Base-by-base conservation (phyloP, 2,113 vertebrate species). In the Osmerus mordax region DNA sequence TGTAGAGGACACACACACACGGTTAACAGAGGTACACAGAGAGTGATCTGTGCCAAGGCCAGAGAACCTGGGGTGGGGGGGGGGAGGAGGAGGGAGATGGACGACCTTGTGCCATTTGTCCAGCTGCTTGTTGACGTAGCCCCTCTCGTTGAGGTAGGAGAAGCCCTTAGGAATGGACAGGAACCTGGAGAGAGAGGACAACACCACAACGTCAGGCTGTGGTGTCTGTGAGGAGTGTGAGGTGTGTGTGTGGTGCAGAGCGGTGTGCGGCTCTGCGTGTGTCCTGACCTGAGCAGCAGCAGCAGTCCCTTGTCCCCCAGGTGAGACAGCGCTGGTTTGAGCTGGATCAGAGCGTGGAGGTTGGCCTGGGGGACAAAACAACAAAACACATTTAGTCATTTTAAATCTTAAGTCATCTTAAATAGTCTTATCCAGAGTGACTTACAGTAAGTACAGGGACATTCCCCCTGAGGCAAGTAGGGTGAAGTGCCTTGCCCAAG, bases 121-220 rank as follows among this genome's bases (percentile, higher is more conserved):
- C 90, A 99, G 90, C 81, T 99, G 95, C 86, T 99, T 99, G 84
- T 93, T 94, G 82, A 99, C 95, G 69, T 98, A 98, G 72, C 97
- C 97, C 75, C 97, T 95, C 87, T 99, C 97, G 76, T 99, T 99
- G 78, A 99, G 91, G 87, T 98, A 99, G 0, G 96, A 96, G 92
- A 99, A 99, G 0, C 97, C 97, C 90, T 99, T 99, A 72, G 97
- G 97, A 88, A 99, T 99, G 73, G 97, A 99, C 70, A 99, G 91
- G 90, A 99, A 99, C 86, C 97, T 99, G 74, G 52, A 91, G 83
- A 71, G 81, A 69, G 75, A 79, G 76, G 52, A 69, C 3, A 16
- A 8, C 13, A 28, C 41, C 51, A 69, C 16, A 3, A 58, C 12
- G n/a, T 61, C 51, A 47, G 7, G 32, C 12, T 25, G 61, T 41